Evolutionary conservation across 1,140 invertebrate species (phyloP), one percentile per base, ranked within the genome.

Genomic region (Tetragnatha versicolor): DNA sequence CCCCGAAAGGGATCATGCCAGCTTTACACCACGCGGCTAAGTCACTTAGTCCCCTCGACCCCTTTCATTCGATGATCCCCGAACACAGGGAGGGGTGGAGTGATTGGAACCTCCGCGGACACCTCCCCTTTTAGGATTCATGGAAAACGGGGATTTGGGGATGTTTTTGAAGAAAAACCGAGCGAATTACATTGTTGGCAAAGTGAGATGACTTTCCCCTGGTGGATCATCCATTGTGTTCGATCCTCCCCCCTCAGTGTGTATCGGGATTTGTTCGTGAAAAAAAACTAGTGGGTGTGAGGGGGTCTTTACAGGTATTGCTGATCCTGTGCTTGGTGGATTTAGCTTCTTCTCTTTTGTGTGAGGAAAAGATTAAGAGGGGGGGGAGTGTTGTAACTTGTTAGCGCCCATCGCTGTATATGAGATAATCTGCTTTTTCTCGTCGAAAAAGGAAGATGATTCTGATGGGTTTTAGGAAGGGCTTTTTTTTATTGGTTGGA

Each of bases 121-220:
- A 63, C 25, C 22, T 1, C 14, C 42, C 17, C 29, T 6, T 31
- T 51, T 10, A 10, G 12, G 14, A n/a, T 10, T 17, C 35, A 75
- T 63, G 55, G 49, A 75, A 75, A 73, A 45, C 17, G 27, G 51
- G 73, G 49, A 66, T 53, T 70, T 70, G 37, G 60, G 22, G 20
- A n/a, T 4, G 14, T 77, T 60, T 51, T 45, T 55, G 47, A 14
- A 53, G n/a, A 70, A 70, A 47, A 47, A 70, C 49, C 49, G 20
- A 47, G 12, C 31, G 68, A 70, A 70, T 70, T 70, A 70, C 61
- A 77, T 77, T 51, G 60, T 77, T 77, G 60, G 60, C 22, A 33
- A 29, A 31, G 65, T 55, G 45, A 29, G 33, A 65, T 66, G 73
- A 77, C 73, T 77, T 77, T 77, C 61, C 73, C 73, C 73, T 53